A percentile compares a stretch with the other conserved stretches of the same genome.
These are phyloP conservation scores for Actinernus sp. DNA, from an alignment of 92 coral and sea anemone genomes.

Conservation along the genomic window DNA sequence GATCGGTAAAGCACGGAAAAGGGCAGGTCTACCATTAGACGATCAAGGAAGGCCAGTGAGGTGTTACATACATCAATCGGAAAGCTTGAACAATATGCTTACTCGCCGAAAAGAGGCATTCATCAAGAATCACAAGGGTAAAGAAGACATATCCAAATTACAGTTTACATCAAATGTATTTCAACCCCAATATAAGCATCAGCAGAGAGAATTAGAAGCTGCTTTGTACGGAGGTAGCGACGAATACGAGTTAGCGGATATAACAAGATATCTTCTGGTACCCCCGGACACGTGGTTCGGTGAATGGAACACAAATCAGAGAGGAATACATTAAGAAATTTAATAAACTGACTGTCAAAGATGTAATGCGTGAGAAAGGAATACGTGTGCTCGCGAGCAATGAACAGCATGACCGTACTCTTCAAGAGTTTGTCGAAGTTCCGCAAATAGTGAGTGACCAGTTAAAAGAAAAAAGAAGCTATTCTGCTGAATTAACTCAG, in stretches of 20 bases:
- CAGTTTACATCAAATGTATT: conserved; percentile 57
- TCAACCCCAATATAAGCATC: conserved; percentile 44
- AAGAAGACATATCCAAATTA: background rate
- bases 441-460: too few relatives aligned
- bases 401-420: too few relatives aligned
- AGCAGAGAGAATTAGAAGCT: conserved; percentile 45
- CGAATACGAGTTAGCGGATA: conserved; percentile 52
- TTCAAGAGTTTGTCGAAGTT: too few relatives aligned
- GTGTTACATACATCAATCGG: conserved; percentile 26
- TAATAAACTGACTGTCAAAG: conserved; percentile 35
- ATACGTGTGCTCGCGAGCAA: too few relatives aligned
- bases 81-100: conserved; percentile 31
- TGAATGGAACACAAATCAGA: conserved; percentile 43
- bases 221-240: conserved; percentile 63
- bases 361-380: conserved; percentile 34
- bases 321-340: conserved; percentile 24
- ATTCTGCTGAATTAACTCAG: conserved; percentile 16
- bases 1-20: conserved; percentile 33
- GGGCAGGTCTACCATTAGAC: conserved; percentile 14
- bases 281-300: conserved; percentile 56
- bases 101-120: conserved; percentile 14
- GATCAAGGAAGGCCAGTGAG: conserved; percentile 14
- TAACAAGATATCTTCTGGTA: conserved; percentile 23
- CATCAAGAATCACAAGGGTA: conserved; percentile 2
- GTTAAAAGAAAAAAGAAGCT: too few relatives aligned